Conservation (phyloP, 2,797 vertebrate species). For the Leuciscus waleckii region DNA sequence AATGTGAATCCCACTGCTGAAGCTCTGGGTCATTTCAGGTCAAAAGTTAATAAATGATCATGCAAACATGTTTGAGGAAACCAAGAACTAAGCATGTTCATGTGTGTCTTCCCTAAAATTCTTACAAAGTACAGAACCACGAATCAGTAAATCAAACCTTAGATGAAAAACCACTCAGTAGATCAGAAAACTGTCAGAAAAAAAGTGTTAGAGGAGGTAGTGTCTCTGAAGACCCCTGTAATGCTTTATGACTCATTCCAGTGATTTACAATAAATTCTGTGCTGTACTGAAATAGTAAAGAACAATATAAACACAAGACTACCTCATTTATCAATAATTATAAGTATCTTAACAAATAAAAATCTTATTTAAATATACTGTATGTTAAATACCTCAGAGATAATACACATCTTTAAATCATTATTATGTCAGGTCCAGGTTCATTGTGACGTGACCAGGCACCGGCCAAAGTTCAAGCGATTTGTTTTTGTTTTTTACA, state of each 20-base stretch:
- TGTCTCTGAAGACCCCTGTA: conserved; percentile 15
- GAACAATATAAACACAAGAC: conserved; percentile 36
- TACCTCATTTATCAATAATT: conserved; percentile 29
- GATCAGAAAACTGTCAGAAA: background rate
- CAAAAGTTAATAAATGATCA: conserved; percentile 33
- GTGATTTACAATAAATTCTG: conserved; percentile 23
- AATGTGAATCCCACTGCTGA: background rate
- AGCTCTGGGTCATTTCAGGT: background rate
- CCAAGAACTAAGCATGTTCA: background rate
- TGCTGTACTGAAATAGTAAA: conserved; percentile 11
- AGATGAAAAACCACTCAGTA: conserved; percentile 2
- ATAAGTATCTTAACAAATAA: conserved; percentile 51
- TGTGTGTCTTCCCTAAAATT: background rate
- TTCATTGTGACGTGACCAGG: conserved; percentile 68
- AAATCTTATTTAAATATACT: conserved; percentile 43
- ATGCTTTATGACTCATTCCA: conserved; percentile 33
- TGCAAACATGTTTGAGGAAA: conserved; percentile 30
- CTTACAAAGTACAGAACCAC: conserved; percentile 20
- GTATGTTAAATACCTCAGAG: conserved; percentile 46
- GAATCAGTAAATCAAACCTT: conserved; percentile 2
- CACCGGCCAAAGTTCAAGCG: conserved; percentile 79
- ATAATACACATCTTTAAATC: conserved; percentile 55
- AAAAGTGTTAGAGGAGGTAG: background rate
- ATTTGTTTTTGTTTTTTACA: conserved; percentile 78
- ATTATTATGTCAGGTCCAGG: conserved; percentile 32